Evolutionary conservation across 1,140 invertebrate genomes (phyloP).

Genomic region (Drosophila miranda): DNA sequence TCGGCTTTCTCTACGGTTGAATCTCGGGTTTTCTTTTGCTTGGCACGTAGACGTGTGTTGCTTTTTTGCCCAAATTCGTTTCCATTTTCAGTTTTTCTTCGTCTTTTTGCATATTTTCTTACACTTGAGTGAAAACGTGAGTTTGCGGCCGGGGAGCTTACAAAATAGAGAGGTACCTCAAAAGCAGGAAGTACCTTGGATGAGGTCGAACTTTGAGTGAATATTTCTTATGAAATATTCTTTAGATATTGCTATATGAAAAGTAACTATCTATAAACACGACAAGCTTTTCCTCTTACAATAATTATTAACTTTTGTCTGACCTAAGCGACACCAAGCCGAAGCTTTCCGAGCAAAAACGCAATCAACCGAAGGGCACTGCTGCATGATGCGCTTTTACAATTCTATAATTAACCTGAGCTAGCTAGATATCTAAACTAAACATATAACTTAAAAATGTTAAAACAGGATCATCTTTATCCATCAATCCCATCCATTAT

Average conservation of each 20-base stretch:
- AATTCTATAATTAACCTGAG: no score
- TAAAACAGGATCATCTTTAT: no score
- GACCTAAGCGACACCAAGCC: no score
- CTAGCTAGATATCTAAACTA: neutral
- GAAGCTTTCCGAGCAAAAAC: no score
- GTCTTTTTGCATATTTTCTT: conserved; percentile 31
- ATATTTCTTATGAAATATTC: conserved; percentile 9
- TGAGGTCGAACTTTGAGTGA: conserved; percentile 8
- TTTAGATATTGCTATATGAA: no score
- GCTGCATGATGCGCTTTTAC: no score
- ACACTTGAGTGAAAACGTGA: conserved; percentile 63
- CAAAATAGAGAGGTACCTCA: conserved; percentile 13
- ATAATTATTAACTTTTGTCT: no score
- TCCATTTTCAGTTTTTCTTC: conserved; percentile 25
- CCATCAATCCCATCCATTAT: no score
- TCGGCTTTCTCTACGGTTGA: conserved; percentile 48
- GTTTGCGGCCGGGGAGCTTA: conserved; percentile 1
- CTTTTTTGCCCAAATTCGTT: conserved; percentile 48
- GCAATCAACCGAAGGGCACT: no score
- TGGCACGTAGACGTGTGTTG: conserved; percentile 55
- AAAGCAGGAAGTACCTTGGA: conserved; percentile 56
- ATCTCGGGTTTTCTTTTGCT: conserved; percentile 24
- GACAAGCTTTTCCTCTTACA: no score
- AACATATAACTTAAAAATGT: no score
- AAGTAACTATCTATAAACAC: no score